These are phyloP conservation scores for Hippopotamus amphibius DNA, from an alignment of 2,113 vertebrate genomes.

Conservation along the genomic window DNA sequence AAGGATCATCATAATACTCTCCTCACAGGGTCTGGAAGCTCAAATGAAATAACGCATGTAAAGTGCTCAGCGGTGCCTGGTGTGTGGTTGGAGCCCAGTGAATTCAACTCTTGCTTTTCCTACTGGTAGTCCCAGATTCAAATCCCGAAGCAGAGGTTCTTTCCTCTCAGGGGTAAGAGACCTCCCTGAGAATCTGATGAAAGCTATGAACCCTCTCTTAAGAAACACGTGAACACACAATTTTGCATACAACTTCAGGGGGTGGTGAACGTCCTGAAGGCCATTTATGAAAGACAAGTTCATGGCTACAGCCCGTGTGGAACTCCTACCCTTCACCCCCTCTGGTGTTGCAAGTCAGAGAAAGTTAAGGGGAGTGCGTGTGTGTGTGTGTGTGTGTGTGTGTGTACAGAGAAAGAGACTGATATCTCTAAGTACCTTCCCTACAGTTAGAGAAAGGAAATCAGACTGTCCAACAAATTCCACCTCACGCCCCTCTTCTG, in stretches of 20 bases:
- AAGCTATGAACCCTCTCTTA: background rate
- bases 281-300: background rate
- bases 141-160: background rate
- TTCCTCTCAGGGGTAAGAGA: conserved; percentile 5
- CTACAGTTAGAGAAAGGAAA: conserved; percentile 37
- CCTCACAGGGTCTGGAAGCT: background rate
- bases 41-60: background rate
- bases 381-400: too few species aligned
- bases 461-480: background rate
- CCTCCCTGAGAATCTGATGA: background rate
- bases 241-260: background rate
- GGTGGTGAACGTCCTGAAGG: background rate
- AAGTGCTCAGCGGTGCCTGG: background rate
- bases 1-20: background rate
- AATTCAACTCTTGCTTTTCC: background rate
- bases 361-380: background rate
- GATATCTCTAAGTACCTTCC: background rate
- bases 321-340: background rate
- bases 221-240: background rate
- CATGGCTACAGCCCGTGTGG: background rate
- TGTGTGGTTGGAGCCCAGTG: background rate
- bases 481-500: background rate
- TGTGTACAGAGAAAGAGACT: background rate
- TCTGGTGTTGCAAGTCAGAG: background rate
- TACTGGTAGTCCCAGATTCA: background rate